phyloP scores from a whole-genome alignment of 2,113 vertebrate species.

The Daubentonia madagascariensis region DNA sequence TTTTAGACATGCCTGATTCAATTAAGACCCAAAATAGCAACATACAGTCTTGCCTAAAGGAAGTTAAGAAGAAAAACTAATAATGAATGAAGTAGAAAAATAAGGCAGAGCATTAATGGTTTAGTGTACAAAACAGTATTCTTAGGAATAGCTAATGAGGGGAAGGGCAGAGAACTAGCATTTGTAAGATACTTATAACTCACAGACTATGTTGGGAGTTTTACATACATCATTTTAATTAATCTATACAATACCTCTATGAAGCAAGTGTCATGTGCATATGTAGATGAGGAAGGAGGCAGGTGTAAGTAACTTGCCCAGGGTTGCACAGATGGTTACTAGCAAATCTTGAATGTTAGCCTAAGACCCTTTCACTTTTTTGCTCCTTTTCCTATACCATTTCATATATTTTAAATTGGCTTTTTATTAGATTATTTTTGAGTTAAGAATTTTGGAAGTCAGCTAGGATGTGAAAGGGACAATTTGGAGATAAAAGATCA shows the following conservation, averaged over 20 bases:
- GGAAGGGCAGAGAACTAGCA: background rate
- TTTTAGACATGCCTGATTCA: background rate
- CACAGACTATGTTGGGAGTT: background rate
- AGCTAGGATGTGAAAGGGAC: background rate
- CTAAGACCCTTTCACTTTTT: background rate
- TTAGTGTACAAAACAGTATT: background rate
- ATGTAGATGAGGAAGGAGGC: background rate
- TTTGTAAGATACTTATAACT: background rate
- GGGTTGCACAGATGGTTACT: background rate
- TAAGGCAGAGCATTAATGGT: background rate
- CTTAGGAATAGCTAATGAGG: background rate
- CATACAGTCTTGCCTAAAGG: background rate
- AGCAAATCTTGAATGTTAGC: background rate
- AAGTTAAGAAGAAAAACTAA: background rate
- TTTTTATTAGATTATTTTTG: constrained; percentile 4
- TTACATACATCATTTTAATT: background rate
- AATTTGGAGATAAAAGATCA: background rate
- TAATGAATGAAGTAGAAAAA: background rate
- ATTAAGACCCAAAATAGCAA: background rate
- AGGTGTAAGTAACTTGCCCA: background rate
- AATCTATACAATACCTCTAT: background rate
- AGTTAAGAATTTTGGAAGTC: background rate
- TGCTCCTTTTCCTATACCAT: background rate
- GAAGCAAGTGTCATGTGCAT: background rate
- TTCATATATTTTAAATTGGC: background rate